These are phyloP conservation scores for Lasioglossum leucozonium DNA, from an alignment of 2,888 invertebrate species.

Conservation along the genomic window DNA sequence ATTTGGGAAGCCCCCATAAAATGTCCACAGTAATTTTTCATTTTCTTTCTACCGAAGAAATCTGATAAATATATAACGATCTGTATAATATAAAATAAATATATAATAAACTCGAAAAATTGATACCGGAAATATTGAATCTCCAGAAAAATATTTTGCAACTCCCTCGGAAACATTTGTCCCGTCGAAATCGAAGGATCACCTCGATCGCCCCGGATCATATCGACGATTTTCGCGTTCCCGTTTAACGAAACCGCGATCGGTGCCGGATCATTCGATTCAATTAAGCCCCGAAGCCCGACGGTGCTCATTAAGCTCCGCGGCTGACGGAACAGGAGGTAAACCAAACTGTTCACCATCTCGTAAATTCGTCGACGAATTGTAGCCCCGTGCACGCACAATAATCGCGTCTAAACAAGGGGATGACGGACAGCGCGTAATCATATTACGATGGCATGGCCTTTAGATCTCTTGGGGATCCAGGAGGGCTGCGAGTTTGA, in stretches of 20 bases:
- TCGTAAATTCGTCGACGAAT: slow-evolving; percentile 50
- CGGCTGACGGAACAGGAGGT: background rate
- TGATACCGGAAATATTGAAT: no score
- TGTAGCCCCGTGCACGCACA: slow-evolving; percentile 28
- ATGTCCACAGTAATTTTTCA: no score
- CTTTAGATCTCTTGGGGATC: slow-evolving; percentile 78
- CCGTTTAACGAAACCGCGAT: slow-evolving; percentile 39
- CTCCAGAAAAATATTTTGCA: background rate
- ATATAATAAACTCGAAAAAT: no score
- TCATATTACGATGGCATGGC: slow-evolving; percentile 81
- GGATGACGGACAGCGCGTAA: slow-evolving; percentile 77
- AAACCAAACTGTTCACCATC: slow-evolving; percentile 45
- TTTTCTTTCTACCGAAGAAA: no score
- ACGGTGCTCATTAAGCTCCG: slow-evolving; percentile 17
- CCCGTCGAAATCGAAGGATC: background rate
- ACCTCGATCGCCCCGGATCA: background rate
- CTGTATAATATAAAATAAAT: no score
- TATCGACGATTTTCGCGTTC: slow-evolving; percentile 3
- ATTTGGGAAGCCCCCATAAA: no score
- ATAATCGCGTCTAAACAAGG: slow-evolving; percentile 71
- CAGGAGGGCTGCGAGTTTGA: slow-evolving; percentile 79
- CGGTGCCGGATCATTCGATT: slow-evolving; percentile 30
- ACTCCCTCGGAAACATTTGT: background rate
- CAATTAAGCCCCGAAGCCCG: slow-evolving; percentile 25
- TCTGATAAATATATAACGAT: no score